Base-by-base conservation (phyloP, 2,113 vertebrate species). In the Scatophagus argus region DNA sequence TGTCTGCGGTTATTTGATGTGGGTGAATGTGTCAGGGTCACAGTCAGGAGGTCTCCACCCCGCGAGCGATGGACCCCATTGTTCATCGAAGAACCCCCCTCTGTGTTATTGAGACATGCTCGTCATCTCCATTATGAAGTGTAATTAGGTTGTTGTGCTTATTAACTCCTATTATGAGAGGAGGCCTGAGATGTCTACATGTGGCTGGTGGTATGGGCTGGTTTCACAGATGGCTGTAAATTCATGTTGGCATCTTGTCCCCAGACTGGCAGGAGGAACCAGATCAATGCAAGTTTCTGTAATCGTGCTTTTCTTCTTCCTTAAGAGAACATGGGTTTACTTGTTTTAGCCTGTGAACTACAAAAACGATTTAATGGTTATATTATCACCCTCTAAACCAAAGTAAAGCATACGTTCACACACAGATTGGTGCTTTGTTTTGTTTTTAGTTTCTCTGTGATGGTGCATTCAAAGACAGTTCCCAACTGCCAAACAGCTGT, bases 141-240 rank as follows among this genome's bases (percentile, higher is more conserved):
- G 79, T 90, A 91, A 93, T 91, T 86, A 92, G 88, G 90, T 80
- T 91, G 87, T 90, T 90, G 87, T 92, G 90, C 88, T 87, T 90
- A 91, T 93, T 92, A 92, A 90, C 85, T 92, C 87, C 78, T 72
- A 88, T 92, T 91, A 89, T 89, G 68, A 56, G 70, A 74, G 62
- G 25, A 84, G 85, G 38, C 44, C 77, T 74, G 79, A 89, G 85
- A 88, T 59, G 85, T 86, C 87, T 84, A 25, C 61, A 51, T 83
- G 86, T 44, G 81, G 44, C 88, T 79, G 87, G 64, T 85, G 85
- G 55, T 19, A 55, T n/a, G 19, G 29, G 58, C 27, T 21, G 7
- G 47, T 56, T 80, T 54, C 74, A 77, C 74, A 63, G 47, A 63
- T 19, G 74, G 64, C 59, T 64, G 43, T 56, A 81, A 82, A 79